phyloP scores from a whole-genome alignment of 2,113 vertebrate genomes.

The Eptesicus fuscus region DNA sequence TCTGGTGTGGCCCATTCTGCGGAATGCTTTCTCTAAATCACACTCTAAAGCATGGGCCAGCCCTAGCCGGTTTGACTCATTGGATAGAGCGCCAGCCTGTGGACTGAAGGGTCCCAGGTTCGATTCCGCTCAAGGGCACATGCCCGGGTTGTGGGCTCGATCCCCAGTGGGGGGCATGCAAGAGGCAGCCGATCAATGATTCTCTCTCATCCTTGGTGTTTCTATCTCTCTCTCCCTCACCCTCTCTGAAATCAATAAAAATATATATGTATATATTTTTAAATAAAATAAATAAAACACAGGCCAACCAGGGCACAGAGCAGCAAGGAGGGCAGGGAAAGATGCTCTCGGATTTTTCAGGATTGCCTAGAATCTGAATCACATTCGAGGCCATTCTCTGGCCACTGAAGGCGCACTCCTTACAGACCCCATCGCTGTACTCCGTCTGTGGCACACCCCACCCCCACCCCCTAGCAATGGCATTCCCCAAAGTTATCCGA shows the following conservation, averaged over 20 bases:
- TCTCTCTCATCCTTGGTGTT: no score
- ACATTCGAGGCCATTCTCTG: not conserved
- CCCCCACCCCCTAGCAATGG: no score
- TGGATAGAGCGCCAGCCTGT: no score
- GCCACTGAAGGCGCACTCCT: not conserved
- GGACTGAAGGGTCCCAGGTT: no score
- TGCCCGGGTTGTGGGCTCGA: no score
- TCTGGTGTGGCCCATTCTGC: not conserved
- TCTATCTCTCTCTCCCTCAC: no score
- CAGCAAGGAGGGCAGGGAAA: not conserved
- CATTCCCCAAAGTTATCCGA: not conserved
- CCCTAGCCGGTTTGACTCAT: no score
- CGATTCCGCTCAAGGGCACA: no score
- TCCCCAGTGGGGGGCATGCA: no score
- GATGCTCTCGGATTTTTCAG: not conserved
- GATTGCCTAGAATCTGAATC: not conserved
- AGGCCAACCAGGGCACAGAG: not conserved
- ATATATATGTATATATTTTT: no score
- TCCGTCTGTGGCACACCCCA: not conserved
- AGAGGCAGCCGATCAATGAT: no score
- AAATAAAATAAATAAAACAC: not conserved
- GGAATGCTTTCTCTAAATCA: not conserved
- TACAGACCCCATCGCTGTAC: not conserved
- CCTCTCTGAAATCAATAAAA: no score
- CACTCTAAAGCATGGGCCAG: not conserved